Evolutionary conservation across 2,797 vertebrate genomes (phyloP).

Genomic region (Jordanella pulchra): DNA sequence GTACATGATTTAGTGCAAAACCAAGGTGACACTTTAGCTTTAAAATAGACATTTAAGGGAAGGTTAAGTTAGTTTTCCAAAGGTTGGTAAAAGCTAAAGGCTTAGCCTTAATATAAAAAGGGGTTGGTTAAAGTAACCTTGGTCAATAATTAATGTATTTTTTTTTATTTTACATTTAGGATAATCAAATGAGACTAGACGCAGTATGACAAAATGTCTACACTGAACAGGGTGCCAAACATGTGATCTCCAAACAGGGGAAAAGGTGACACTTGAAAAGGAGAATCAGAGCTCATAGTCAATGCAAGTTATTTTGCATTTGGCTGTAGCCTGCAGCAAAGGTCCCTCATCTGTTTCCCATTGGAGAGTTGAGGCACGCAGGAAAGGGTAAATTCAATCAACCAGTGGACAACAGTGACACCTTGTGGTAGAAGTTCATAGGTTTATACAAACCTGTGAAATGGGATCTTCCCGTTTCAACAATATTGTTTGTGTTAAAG

Average conservation of each 20-base stretch:
- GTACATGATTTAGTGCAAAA: not conserved
- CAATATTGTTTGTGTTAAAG: not conserved
- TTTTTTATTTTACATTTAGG: slow-evolving; percentile 51
- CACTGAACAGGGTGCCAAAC: slow-evolving; percentile 53
- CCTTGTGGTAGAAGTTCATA: slow-evolving; percentile 50
- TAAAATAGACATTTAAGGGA: not conserved
- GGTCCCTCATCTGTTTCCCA: slow-evolving; percentile 73
- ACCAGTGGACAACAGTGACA: slow-evolving; percentile 64
- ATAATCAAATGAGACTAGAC: slow-evolving; percentile 60
- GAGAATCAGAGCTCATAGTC: slow-evolving; percentile 75
- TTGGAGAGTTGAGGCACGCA: slow-evolving; percentile 56
- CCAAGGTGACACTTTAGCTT: not conserved
- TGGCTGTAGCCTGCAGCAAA: slow-evolving; percentile 74
- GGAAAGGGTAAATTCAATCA: slow-evolving; percentile 3
- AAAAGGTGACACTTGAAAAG: slow-evolving; percentile 56
- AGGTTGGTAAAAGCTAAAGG: not conserved
- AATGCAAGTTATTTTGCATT: slow-evolving; percentile 64
- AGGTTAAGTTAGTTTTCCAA: not conserved
- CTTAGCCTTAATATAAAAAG: too few relatives aligned
- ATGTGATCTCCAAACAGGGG: slow-evolving; percentile 55
- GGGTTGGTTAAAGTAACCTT: too few relatives aligned
- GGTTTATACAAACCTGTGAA: not conserved
- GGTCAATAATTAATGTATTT: slow-evolving; percentile 35
- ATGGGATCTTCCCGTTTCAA: not conserved
- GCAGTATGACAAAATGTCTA: slow-evolving; percentile 53